Evolutionary conservation across 2,113 vertebrate species (phyloP).

Genomic region (Myiopsitta monachus): DNA sequence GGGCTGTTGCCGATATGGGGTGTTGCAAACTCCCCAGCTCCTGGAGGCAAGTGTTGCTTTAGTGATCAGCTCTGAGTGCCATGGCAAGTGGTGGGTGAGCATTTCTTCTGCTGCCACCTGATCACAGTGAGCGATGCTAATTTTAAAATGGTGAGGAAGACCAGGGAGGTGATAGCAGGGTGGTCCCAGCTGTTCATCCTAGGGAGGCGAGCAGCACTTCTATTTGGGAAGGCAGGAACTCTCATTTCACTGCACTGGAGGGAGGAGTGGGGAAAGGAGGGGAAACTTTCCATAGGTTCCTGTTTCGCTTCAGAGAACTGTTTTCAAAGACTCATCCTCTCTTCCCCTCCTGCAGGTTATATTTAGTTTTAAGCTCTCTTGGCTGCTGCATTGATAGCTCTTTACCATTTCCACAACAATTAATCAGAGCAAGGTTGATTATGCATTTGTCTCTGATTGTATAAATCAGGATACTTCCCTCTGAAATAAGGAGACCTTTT

Average conservation of each 20-base stretch:
- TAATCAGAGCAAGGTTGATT: not conserved
- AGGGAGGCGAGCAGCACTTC: not conserved
- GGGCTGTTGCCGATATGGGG: not conserved
- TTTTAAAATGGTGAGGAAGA: constrained; percentile 13
- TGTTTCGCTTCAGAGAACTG: not conserved
- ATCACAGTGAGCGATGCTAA: not conserved
- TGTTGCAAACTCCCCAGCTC: not conserved
- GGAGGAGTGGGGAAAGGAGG: not conserved
- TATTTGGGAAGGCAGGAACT: not conserved
- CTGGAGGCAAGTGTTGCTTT: not conserved
- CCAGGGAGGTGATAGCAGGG: not conserved
- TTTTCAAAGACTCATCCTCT: not conserved
- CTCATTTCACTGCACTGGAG: not conserved
- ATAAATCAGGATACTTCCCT: not conserved
- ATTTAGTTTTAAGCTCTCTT: constrained; percentile 32
- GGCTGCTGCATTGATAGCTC: not conserved
- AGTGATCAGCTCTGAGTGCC: not conserved
- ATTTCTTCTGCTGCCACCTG: not conserved
- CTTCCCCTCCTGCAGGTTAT: not conserved
- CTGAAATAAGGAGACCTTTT: not conserved
- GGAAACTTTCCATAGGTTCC: not conserved
- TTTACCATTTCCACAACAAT: constrained; percentile 1
- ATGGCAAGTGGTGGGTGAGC: not conserved
- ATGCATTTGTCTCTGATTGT: not conserved
- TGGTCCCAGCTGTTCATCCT: constrained; percentile 33